Conservation (phyloP, 2,797 vertebrate genomes). For the Sarcoramphus papa region DNA sequence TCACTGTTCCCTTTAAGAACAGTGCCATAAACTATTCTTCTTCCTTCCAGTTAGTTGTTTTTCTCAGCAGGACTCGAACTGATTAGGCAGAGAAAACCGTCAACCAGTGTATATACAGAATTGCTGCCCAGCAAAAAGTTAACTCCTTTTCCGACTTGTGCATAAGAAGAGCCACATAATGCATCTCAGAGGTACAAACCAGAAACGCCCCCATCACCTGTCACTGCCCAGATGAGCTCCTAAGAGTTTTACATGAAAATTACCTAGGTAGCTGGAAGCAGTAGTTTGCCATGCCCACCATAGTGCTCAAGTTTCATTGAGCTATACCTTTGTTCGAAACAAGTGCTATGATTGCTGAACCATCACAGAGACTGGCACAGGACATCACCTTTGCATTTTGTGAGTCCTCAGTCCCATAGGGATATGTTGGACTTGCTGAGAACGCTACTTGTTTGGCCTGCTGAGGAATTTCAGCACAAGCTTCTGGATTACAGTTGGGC, state of each 20-base stretch:
- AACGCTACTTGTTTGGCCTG: fast-evolving
- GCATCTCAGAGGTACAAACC: not conserved
- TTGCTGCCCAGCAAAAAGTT: not conserved
- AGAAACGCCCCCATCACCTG: fast-evolving
- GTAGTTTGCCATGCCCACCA: not conserved
- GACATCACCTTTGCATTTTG: not conserved
- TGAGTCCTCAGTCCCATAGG: not conserved
- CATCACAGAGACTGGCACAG: not conserved
- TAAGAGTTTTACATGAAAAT: not conserved
- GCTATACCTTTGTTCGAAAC: not conserved
- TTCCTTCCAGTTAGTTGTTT: not conserved
- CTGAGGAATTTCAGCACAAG: not conserved
- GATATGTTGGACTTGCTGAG: not conserved
- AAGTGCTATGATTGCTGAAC: not conserved
- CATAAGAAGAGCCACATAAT: fast-evolving
- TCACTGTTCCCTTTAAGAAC: not conserved
- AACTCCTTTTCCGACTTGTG: not conserved
- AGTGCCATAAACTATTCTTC: not conserved
- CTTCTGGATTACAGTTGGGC: not conserved
- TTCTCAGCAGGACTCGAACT: not conserved
- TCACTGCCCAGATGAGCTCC: not conserved
- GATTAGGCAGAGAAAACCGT: not conserved
- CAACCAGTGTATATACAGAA: not conserved
- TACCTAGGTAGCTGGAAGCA: not conserved
- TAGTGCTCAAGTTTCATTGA: not conserved